Percentiles rank a stretch among this genome's conserved stretches.
phyloP scores from a whole-genome alignment of 1,140 invertebrate genomes.

The Monochamus saltuarius region DNA sequence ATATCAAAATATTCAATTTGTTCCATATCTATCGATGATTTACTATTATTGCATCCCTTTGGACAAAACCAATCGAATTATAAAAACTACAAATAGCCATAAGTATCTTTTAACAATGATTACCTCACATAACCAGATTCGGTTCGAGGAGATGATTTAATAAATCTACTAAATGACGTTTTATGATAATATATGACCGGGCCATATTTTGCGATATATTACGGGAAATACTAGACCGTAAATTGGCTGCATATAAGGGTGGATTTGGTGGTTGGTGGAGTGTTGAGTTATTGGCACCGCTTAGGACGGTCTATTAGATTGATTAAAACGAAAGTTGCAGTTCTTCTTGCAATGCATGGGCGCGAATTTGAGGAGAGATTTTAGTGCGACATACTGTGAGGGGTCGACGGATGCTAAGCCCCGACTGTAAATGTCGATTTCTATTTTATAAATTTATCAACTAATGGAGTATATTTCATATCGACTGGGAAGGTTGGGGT shows the following conservation, averaged over 20 bases:
- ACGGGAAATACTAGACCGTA: neutral
- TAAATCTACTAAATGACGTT: slow-evolving; percentile 48
- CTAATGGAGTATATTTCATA: slow-evolving; percentile 19
- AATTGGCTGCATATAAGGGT: slow-evolving; percentile 5
- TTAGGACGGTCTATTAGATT: slow-evolving; percentile 39
- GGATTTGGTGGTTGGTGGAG: slow-evolving; percentile 2
- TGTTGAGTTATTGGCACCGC: slow-evolving; percentile 38
- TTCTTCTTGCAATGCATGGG: slow-evolving; percentile 14
- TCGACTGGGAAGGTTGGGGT: too few species aligned
- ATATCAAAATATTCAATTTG: slow-evolving; percentile 9
- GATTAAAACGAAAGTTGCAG: slow-evolving; percentile 32
- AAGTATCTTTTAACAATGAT: slow-evolving; percentile 42
- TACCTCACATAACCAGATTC: slow-evolving; percentile 41
- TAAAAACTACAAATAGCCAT: slow-evolving; percentile 39
- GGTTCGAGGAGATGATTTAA: slow-evolving; percentile 40
- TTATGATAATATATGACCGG: slow-evolving; percentile 44
- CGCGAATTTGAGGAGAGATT: slow-evolving; percentile 15
- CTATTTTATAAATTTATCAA: slow-evolving; percentile 16
- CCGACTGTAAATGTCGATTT: slow-evolving; percentile 11
- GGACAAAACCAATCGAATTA: slow-evolving; percentile 29
- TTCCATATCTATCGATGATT: slow-evolving; percentile 4
- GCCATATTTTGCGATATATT: slow-evolving; percentile 37
- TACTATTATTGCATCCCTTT: slow-evolving; percentile 1
- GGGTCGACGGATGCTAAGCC: neutral
- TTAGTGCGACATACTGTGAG: neutral